A percentile compares a stretch with the other conserved stretches of the same genome.
phyloP scores from a whole-genome alignment of 2,797 vertebrate genomes.

The Holocentrus rufus region DNA sequence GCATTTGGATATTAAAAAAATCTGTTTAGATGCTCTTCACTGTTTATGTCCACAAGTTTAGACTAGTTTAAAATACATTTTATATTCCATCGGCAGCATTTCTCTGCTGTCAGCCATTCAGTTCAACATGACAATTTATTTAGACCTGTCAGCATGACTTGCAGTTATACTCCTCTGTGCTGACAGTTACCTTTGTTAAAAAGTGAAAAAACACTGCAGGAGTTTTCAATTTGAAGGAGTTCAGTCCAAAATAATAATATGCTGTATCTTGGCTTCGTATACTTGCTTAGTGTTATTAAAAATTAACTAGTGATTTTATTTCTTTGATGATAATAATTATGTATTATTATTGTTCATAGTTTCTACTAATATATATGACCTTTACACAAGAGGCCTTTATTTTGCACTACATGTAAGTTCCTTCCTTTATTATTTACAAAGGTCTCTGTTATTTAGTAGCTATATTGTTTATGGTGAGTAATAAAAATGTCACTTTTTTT shows the following conservation, averaged over 20 bases:
- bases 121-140: slow-evolving; percentile 14
- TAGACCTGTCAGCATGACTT: not conserved
- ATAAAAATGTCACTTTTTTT: too few species aligned
- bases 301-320: too few species aligned
- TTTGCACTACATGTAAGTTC: too few species aligned
- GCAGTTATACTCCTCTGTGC: slow-evolving; percentile 5
- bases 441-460: too few species aligned
- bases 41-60: slow-evolving; percentile 12
- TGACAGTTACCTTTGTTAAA: slow-evolving; percentile 1
- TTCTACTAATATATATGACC: not conserved
- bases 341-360: not conserved
- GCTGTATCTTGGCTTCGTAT: too few species aligned
- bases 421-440: too few species aligned
- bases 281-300: too few species aligned
- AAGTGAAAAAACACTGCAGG: not conserved
- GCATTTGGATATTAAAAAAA: not conserved
- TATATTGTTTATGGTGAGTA: too few species aligned
- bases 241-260: not conserved
- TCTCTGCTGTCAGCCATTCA: slow-evolving; percentile 5
- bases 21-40: slow-evolving; percentile 7
- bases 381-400: not conserved
- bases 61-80: slow-evolving; percentile 22
- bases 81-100: slow-evolving; percentile 6
- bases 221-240: not conserved
- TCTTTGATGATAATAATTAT: too few species aligned